Conservation (phyloP, 2,888 invertebrate genomes). For the Euzophera pinguis region DNA sequence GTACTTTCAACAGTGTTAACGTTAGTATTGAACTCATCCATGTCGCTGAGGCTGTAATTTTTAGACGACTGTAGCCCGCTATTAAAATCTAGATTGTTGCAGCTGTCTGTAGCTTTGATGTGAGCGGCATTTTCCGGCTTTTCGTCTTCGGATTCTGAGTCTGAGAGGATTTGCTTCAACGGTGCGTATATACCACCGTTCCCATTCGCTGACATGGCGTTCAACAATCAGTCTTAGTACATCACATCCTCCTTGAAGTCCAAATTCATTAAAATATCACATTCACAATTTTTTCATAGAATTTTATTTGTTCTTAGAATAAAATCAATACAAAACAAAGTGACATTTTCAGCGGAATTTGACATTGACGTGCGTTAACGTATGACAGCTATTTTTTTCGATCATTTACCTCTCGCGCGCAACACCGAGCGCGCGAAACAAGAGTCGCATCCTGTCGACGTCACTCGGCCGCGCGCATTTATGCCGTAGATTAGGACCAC, state of each 20-base stretch:
- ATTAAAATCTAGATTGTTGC: conserved; percentile 68
- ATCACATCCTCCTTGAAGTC: conserved; percentile 6
- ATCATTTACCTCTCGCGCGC: no score
- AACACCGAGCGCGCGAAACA: no score
- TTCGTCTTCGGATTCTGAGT: conserved; percentile 89
- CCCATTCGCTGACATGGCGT: conserved; percentile 67
- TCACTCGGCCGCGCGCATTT: no score
- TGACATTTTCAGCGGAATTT: background rate
- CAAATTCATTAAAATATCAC: background rate
- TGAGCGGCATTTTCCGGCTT: conserved; percentile 56
- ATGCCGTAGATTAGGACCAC: no score
- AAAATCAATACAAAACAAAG: background rate
- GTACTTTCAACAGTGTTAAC: conserved; percentile 69
- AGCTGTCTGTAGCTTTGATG: conserved; percentile 55
- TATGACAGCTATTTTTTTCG: no score
- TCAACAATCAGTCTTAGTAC: conserved; percentile 5
- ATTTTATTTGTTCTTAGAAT: background rate
- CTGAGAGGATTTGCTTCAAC: conserved; percentile 87
- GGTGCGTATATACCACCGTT: conserved; percentile 83
- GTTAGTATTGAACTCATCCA: conserved; percentile 71
- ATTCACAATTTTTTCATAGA: background rate
- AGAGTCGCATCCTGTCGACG: no score
- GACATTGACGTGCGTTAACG: background rate
- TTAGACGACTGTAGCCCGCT: conserved; percentile 67
- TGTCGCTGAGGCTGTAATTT: conserved; percentile 68